phyloP scores from a whole-genome alignment of 2,113 vertebrate species.

The Anoplopoma fimbria region DNA sequence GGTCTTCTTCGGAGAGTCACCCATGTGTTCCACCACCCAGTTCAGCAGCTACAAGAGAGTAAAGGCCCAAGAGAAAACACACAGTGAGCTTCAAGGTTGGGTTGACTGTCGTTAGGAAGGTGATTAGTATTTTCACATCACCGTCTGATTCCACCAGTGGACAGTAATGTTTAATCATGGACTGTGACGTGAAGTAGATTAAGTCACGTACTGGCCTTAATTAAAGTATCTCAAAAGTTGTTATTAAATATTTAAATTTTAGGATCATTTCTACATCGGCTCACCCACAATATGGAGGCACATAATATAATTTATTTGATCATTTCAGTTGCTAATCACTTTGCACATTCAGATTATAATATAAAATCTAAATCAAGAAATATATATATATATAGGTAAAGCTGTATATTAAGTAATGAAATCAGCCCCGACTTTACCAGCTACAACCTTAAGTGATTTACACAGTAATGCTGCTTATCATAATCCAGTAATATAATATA shows the following conservation, averaged over 20 bases:
- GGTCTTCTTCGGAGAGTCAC: constrained; percentile 82
- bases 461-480: not conserved
- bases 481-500: not conserved
- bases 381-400: not conserved
- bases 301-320: not conserved
- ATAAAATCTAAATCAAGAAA: not conserved
- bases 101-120: not conserved
- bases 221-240: not conserved
- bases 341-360: not conserved
- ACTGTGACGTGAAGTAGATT: not conserved
- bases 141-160: not conserved
- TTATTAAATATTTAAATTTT: not conserved
- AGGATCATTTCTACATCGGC: not conserved
- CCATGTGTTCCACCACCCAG: constrained; percentile 86
- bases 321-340: not conserved
- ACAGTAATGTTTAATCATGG: not conserved
- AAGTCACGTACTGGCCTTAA: not conserved
- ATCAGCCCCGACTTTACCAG: not conserved
- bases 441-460: not conserved
- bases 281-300: not conserved
- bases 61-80: not conserved
- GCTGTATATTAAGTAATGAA: not conserved
- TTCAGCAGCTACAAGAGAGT: constrained; percentile 74
- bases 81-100: not conserved
- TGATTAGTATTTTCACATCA: not conserved